Percentiles rank a stretch among this genome's conserved stretches.
phyloP scores from a whole-genome alignment of 2,113 vertebrate species.

The Tor tambroides region DNA sequence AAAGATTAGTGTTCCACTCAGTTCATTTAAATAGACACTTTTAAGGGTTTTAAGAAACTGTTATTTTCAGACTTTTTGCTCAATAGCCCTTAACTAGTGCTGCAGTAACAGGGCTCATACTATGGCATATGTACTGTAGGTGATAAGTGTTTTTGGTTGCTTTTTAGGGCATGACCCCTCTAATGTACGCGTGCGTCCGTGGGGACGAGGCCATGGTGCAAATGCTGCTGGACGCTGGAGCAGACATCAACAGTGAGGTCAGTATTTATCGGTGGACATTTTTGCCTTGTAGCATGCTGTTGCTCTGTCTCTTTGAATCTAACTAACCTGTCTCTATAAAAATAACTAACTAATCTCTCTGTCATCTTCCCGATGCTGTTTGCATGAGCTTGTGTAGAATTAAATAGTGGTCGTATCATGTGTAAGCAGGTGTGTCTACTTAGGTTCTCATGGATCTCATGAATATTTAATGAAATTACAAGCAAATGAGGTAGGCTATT shows the following conservation, averaged over 20 bases:
- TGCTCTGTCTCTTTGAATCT: background rate
- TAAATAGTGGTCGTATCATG: background rate
- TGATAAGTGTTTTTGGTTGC: conserved; percentile 31
- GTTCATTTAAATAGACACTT: background rate
- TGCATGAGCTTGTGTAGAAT: conserved; percentile 56
- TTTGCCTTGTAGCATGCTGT: background rate
- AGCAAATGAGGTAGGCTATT: background rate
- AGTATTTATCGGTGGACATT: conserved; percentile 46
- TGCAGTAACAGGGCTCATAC: background rate
- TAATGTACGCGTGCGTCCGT: conserved; percentile 82
- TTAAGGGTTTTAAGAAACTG: background rate
- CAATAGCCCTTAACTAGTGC: background rate
- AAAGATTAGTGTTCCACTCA: conserved; percentile 16
- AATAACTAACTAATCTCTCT: background rate
- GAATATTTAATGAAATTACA: background rate
- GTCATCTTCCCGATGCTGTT: conserved; percentile 53
- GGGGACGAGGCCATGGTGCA: conserved; percentile 85
- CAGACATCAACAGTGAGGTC: conserved; percentile 81
- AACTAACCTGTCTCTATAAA: background rate
- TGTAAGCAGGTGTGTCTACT: conserved; percentile 29
- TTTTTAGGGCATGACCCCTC: conserved; percentile 80
- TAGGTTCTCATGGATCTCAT: background rate
- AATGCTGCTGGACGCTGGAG: conserved; percentile 81
- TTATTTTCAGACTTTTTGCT: background rate
- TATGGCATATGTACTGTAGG: background rate